Conservation (phyloP, 1,140 invertebrate species). For the Palaemon carinicauda region DNA sequence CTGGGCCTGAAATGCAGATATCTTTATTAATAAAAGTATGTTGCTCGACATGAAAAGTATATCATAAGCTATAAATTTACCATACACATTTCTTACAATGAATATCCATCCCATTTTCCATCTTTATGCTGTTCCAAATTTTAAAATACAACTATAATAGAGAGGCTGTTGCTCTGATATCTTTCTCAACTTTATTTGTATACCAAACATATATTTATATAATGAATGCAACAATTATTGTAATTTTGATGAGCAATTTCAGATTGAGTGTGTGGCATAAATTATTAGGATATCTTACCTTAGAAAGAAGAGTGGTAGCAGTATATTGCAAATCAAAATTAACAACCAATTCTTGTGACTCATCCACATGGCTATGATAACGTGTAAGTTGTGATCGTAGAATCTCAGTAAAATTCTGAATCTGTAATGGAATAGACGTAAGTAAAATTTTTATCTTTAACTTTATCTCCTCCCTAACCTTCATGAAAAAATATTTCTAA, state of each 20-base stretch:
- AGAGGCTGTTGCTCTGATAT: no score
- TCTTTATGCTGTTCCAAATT: no score
- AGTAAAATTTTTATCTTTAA: no score
- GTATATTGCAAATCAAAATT: slow-evolving; percentile 47
- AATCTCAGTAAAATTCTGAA: slow-evolving; percentile 45
- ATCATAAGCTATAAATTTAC: background rate
- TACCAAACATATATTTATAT: no score
- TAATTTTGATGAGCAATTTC: background rate
- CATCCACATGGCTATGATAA: slow-evolving; percentile 50
- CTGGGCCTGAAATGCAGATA: slow-evolving; percentile 29
- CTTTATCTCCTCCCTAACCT: no score
- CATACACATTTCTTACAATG: background rate
- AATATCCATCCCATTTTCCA: background rate
- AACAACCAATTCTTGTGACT: slow-evolving; percentile 28
- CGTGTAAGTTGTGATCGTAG: slow-evolving; percentile 32
- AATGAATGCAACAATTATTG: no score
- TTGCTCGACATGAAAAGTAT: background rate
- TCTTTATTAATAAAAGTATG: background rate
- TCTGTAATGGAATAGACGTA: slow-evolving; percentile 26
- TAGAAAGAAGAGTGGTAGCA: slow-evolving; percentile 44
- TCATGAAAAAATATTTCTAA: no score
- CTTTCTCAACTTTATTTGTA: no score
- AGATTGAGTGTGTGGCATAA: background rate
- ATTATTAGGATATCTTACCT: slow-evolving; percentile 10
- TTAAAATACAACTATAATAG: no score